These are phyloP conservation scores for Linnaemya tessellans DNA, from an alignment of 2,888 invertebrate genomes.

Conservation along the genomic window DNA sequence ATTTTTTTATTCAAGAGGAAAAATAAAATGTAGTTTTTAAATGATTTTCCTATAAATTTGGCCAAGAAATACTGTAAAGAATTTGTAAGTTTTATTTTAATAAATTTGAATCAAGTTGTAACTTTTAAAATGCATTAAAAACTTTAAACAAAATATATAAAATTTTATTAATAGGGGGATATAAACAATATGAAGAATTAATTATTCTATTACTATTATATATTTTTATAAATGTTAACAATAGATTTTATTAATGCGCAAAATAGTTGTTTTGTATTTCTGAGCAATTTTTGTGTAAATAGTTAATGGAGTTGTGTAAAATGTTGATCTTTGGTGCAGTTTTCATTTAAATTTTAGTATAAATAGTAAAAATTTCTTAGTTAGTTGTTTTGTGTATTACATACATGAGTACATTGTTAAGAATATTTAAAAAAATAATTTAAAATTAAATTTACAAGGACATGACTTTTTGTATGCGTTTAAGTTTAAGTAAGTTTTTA, in stretches of 20 bases:
- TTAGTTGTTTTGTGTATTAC: slow-evolving; percentile 20
- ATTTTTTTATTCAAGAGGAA: neutral
- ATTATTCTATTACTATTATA: slow-evolving; percentile 22
- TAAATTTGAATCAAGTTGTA: slow-evolving; percentile 27
- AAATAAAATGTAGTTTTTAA: neutral
- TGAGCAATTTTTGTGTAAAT: slow-evolving; percentile 69
- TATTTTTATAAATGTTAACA: slow-evolving; percentile 38
- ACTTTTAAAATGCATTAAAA: slow-evolving; percentile 20
- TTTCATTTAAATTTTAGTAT: slow-evolving; percentile 54
- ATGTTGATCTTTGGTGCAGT: slow-evolving; percentile 71
- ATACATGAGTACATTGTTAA: slow-evolving; percentile 14
- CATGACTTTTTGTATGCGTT: slow-evolving; percentile 6
- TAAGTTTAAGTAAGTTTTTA: neutral
- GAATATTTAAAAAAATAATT: neutral
- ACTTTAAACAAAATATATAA: slow-evolving; percentile 15
- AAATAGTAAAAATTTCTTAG: slow-evolving; percentile 51
- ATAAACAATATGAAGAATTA: neutral
- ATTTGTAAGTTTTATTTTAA: slow-evolving; percentile 3
- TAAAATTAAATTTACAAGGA: slow-evolving; percentile 15
- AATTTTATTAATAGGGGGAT: neutral
- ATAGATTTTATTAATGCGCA: slow-evolving; percentile 27
- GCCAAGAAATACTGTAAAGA: slow-evolving; percentile 54
- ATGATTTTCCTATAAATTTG: slow-evolving; percentile 48
- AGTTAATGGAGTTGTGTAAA: slow-evolving; percentile 68
- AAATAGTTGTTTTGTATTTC: slow-evolving; percentile 47